Conservation (phyloP, 2,888 invertebrate species). For the Abrostola triplasia region DNA sequence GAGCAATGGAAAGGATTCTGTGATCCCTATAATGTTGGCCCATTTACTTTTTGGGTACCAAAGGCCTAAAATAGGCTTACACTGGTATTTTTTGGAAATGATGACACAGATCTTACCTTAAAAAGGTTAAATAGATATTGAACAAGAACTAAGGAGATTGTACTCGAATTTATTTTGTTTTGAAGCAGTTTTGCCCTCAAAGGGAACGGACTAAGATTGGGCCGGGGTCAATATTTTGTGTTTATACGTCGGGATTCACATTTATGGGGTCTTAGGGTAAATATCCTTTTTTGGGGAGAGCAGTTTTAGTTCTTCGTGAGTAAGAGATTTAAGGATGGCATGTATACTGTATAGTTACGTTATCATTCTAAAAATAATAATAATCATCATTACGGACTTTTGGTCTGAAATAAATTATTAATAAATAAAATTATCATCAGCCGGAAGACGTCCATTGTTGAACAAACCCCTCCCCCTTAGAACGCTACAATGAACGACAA, state of each 20-base stretch:
- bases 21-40: constrained; percentile 31
- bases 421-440: too few species aligned
- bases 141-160: neutral
- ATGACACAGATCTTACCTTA: constrained; percentile 17
- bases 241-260: neutral
- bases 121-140: constrained; percentile 5
- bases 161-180: constrained; percentile 1
- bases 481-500: too few species aligned
- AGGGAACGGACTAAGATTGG: neutral
- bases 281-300: too few species aligned
- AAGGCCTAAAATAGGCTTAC: constrained; percentile 17
- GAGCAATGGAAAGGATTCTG: constrained; percentile 43
- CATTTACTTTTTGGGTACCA: constrained; percentile 9
- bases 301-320: too few species aligned
- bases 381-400: too few species aligned
- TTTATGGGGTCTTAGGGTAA: neutral
- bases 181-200: constrained; percentile 1
- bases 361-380: too few species aligned
- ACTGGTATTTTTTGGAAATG: constrained; percentile 10
- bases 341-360: too few species aligned
- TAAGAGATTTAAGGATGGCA: too few species aligned
- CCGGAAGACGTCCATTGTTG: too few species aligned
- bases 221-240: neutral
- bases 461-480: too few species aligned
- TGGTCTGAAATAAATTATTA: too few species aligned